Conservation (phyloP, 2,888 invertebrate genomes). For the Eulithis prunata region DNA sequence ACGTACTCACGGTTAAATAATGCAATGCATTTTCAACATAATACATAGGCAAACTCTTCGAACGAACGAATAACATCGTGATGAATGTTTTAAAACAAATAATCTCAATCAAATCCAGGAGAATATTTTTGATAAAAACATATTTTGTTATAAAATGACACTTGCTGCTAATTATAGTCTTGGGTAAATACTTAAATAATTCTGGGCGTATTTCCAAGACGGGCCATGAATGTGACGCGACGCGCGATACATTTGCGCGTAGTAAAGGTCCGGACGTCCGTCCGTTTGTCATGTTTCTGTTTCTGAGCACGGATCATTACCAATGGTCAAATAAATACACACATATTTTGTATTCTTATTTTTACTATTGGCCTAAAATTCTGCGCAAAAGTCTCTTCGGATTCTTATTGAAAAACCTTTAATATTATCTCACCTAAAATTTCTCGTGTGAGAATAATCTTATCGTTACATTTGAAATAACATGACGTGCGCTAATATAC, state of each 20-base stretch:
- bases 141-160: conserved; percentile 40
- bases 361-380: not conserved
- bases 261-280: conserved; percentile 41
- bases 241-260: conserved; percentile 45
- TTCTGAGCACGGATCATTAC: conserved; percentile 11
- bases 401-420: too few species aligned
- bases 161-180: conserved; percentile 49
- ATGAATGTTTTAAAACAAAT: too few species aligned
- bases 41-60: conserved; percentile 20
- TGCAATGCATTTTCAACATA: conserved; percentile 32
- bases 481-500: conserved; percentile 36
- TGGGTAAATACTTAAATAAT: conserved; percentile 51
- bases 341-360: not conserved
- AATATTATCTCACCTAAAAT: not conserved
- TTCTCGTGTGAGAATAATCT: conserved; percentile 29
- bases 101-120: conserved; percentile 10
- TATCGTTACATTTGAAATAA: conserved; percentile 38
- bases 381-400: too few species aligned
- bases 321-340: conserved; percentile 3
- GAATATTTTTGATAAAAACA: conserved; percentile 25
- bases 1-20: conserved; percentile 29
- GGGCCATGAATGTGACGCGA: conserved; percentile 53
- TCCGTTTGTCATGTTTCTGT: conserved; percentile 17
- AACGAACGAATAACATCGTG: not conserved
- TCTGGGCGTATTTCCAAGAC: conserved; percentile 68